These are phyloP conservation scores for Thysanoteuthis rhombus DNA, from an alignment of 2,888 invertebrate species.

Conservation along the genomic window DNA sequence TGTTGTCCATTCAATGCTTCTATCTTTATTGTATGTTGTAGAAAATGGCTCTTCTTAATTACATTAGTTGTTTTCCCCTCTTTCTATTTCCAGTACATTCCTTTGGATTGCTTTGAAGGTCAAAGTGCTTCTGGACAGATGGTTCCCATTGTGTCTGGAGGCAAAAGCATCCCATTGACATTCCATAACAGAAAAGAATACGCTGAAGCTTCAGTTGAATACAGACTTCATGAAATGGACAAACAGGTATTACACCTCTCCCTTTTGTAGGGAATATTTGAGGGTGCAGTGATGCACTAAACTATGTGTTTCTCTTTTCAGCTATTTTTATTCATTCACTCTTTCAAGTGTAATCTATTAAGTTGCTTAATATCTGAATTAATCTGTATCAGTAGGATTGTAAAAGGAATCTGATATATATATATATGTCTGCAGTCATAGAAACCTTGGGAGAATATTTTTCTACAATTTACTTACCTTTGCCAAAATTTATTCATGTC, in stretches of 20 bases:
- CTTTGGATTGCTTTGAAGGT: slow-evolving; percentile 75
- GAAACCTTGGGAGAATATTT: too few relatives aligned
- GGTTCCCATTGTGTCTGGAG: slow-evolving; percentile 75
- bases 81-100: slow-evolving; percentile 69
- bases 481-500: too few relatives aligned
- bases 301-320: not conserved
- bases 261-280: not conserved
- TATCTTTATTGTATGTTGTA: not conserved
- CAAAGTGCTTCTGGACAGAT: slow-evolving; percentile 73
- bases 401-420: too few relatives aligned
- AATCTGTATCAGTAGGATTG: too few relatives aligned
- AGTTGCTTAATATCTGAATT: too few relatives aligned
- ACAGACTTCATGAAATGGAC: slow-evolving; percentile 75
- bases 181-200: slow-evolving; percentile 74
- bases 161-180: slow-evolving; percentile 73
- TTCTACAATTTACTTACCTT: too few relatives aligned
- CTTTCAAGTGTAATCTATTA: too few relatives aligned
- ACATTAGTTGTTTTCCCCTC: not conserved
- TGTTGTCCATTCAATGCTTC: too few relatives aligned
- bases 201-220: slow-evolving; percentile 73
- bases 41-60: not conserved
- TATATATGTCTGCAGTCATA: too few relatives aligned
- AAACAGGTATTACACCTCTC: slow-evolving; percentile 70
- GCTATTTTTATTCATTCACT: not conserved
- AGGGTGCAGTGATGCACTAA: too few relatives aligned